Base-by-base conservation (phyloP, 2,113 vertebrate species). In the Pelecanoides urinatrix region DNA sequence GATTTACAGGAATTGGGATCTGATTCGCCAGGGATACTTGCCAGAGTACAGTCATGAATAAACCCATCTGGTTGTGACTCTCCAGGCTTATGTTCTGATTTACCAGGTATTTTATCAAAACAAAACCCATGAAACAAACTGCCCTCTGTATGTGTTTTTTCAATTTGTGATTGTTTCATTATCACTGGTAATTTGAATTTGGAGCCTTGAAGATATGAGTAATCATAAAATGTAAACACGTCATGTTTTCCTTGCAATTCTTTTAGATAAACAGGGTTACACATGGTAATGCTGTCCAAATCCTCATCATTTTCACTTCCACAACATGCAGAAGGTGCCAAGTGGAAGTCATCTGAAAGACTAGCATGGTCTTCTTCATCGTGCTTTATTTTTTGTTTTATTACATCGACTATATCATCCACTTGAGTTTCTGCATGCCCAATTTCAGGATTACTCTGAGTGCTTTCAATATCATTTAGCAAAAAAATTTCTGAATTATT, bases 181-280 rank as follows among this genome's bases (percentile, higher is more conserved):
- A 98, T 91, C 89, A 68, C 81, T 72, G 97, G 98, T 93, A 98
- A 97, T 92, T 98, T 98, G 90, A 98, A 95, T 97, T 98, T 98
- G 86, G 98, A 98, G 93, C 96, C 97, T 97, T 98, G 98, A 92
- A 98, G 98, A 92, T 98, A 98, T 1, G 98, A 98, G 71, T 98
- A 98, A 98, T 98, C 98, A 97, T 98, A 98, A 98, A 98, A 98
- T 66, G 98, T 98, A 97, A 98, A 97, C 84, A 97, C 93, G 10
- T 98, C 97, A 78, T 96, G 97, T 96, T 98, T 98, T 97, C 83
- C 98, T 97, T 98, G 96, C 79, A 97, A 90, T 96, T 97, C 98
- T 96, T 97, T 97, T 82, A 95, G 77, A 97, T 92, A 96, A 79
- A 90, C 96, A 90, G 95, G 61, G 59, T 93, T 94, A 90, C 92